A percentile compares a stretch with the other conserved stretches of the same genome.
Evolutionary conservation across 2,888 invertebrate genomes (phyloP).

Genomic region (Eurytoma californica): DNA sequence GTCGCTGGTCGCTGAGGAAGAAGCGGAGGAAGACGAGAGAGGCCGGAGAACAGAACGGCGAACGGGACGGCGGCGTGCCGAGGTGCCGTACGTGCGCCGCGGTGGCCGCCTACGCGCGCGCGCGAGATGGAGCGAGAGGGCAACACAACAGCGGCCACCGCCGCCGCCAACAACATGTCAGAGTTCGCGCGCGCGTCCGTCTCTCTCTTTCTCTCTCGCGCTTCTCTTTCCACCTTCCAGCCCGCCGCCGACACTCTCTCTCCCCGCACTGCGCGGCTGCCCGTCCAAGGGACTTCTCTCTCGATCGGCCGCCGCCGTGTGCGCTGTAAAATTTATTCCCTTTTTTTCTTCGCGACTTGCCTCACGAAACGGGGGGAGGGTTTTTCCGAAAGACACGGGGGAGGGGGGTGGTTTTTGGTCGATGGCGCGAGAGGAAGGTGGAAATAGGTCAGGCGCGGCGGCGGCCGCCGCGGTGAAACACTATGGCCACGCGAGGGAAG

Average conservation of each 20-base stretch:
- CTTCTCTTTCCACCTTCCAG: not conserved
- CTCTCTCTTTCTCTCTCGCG: not conserved
- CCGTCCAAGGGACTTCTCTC: too few species aligned
- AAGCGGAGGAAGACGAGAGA: not conserved
- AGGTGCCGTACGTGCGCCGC: constrained; percentile 25
- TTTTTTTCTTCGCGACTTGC: not conserved
- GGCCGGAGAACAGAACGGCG: not conserved
- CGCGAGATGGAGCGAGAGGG: constrained; percentile 30
- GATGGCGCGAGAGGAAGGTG: constrained; percentile 6
- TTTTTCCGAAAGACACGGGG: not conserved
- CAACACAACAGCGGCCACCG: constrained; percentile 19
- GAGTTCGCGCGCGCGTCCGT: constrained; percentile 44
- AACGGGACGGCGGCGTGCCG: not conserved
- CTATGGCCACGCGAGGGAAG: constrained; percentile 49
- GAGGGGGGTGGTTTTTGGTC: too few species aligned
- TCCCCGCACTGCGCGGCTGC: too few species aligned
- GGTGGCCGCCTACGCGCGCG: constrained; percentile 10
- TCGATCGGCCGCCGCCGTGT: too few species aligned
- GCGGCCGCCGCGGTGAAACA: constrained; percentile 1
- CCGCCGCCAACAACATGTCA: constrained; percentile 44
- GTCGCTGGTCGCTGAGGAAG: not conserved
- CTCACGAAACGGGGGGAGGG: not conserved
- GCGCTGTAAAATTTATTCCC: too few species aligned
- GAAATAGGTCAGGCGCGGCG: constrained; percentile 48
- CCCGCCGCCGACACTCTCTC: not conserved